Evolutionary conservation across 2,888 invertebrate species (phyloP), one percentile per base, ranked within the genome.

Genomic region (Meganola albula): DNA sequence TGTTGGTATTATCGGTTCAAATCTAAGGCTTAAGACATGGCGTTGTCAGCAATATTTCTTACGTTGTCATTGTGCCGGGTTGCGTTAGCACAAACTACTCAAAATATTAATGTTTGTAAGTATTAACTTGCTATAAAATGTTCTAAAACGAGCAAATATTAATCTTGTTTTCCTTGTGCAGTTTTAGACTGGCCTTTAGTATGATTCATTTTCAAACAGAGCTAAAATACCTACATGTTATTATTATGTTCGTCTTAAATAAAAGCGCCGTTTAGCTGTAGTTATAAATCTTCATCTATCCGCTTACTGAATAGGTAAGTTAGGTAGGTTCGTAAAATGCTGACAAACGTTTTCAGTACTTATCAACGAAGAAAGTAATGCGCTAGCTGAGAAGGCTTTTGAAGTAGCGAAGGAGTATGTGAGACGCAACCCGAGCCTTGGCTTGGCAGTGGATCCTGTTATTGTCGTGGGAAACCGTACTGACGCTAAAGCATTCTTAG

Each of bases 31-130:
- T 7, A 7, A 20, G 8, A 40, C 16, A 68, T 65, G 63, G 53
- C 43, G 43, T 24, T 40, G 21, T 24, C 58, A 33, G 38, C 42
- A n/a, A 25, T 63, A 34, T 52, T 71, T 10, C 13, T 67, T 37
- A 39, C 70, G 20, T 52, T 67, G 34, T 59, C 55, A 35, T 55
- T 64, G 7, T 35, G 71, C 43, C 38, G 45, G 22, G 37, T 46
- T 33, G 47, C 58, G 18, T 38, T 63, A 34, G 70, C 77, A 13
- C 92, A 92, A 74, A 91, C 91, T 0, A 91, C 90, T 34, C 92
- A 92, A 70, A 92, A 91, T 65, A 90, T 92, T 40, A 91, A 91
- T 64, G 90, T 92, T 58, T 86, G 92, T 92, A 88, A 90, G 92
- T 91, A 31, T 26, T 30, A n/a, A n/a, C n/a, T n/a, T n/a, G n/a